These are phyloP conservation scores for Leptopilina clavipes DNA, from an alignment of 1,140 invertebrate species.

Conservation along the genomic window DNA sequence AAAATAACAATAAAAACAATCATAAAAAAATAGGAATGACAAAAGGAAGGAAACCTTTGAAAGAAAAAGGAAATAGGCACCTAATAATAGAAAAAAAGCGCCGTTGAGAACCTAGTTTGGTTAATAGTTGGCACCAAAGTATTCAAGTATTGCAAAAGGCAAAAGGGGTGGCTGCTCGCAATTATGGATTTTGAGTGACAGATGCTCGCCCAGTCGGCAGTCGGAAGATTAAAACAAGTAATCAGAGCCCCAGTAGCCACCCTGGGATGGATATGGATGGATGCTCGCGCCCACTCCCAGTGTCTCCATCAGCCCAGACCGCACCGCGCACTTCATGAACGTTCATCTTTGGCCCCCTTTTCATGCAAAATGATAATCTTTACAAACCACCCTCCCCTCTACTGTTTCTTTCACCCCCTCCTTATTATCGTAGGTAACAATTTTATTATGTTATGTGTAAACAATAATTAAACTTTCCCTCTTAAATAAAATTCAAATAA, in stretches of 20 bases:
- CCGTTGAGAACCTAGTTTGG: conserved; percentile 51
- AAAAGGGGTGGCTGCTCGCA: conserved; percentile 64
- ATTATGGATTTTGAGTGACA: conserved; percentile 76
- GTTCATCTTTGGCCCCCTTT: conserved; percentile 7
- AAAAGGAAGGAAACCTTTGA: not conserved
- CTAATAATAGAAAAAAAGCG: conserved; percentile 56
- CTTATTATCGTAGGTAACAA: not conserved
- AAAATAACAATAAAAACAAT: no score
- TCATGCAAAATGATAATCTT: not conserved
- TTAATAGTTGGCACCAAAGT: conserved; percentile 48
- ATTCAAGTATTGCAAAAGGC: conserved; percentile 50
- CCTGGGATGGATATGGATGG: conserved; percentile 56
- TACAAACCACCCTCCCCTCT: not conserved
- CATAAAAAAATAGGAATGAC: no score
- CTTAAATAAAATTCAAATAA: no score
- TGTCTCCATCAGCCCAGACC: conserved; percentile 39
- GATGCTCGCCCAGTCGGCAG: conserved; percentile 74
- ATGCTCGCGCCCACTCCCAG: conserved; percentile 53
- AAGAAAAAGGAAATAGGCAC: conserved; percentile 49
- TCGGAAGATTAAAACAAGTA: conserved; percentile 76
- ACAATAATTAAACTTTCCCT: not conserved
- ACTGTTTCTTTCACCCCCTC: conserved; percentile 2
- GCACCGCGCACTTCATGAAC: conserved; percentile 19
- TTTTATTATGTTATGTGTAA: not conserved
- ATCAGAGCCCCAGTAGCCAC: conserved; percentile 70